These are phyloP conservation scores for Colistium nudipinnis DNA, from an alignment of 2,113 vertebrate genomes.

Conservation along the genomic window DNA sequence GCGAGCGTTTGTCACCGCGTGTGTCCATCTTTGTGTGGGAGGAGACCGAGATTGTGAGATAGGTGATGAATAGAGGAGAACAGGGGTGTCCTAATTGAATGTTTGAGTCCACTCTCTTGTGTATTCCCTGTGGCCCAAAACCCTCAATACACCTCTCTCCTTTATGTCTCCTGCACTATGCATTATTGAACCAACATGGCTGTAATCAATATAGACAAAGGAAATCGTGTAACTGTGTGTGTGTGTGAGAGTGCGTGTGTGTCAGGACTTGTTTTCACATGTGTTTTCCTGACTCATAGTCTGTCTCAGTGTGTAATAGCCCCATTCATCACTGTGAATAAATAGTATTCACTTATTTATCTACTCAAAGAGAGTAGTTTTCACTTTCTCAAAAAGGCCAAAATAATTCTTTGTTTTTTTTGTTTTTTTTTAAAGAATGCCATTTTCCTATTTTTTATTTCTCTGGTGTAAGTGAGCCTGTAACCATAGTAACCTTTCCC, in stretches of 20 bases:
- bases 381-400: slow-evolving; percentile 46
- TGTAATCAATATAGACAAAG: slow-evolving; percentile 55
- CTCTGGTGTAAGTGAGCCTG: too few species aligned
- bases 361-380: slow-evolving; percentile 33
- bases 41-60: slow-evolving; percentile 28
- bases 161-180: slow-evolving; percentile 39
- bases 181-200: slow-evolving; percentile 61
- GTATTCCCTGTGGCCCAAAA: slow-evolving; percentile 32
- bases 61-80: slow-evolving; percentile 25
- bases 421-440: too few species aligned
- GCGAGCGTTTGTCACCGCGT: slow-evolving; percentile 43
- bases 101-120: slow-evolving; percentile 36
- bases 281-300: slow-evolving; percentile 36
- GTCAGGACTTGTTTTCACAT: slow-evolving; percentile 28
- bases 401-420: too few species aligned
- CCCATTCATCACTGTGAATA: slow-evolving; percentile 62
- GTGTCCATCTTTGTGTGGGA: slow-evolving; percentile 26
- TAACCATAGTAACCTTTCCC: slow-evolving; percentile 29
- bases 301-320: slow-evolving; percentile 56
- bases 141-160: slow-evolving; percentile 10
- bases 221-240: slow-evolving; percentile 20
- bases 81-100: slow-evolving; percentile 28
- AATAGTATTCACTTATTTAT: slow-evolving; percentile 48
- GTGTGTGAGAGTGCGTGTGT: slow-evolving; percentile 27
- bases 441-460: too few species aligned